A percentile compares a stretch with the other conserved stretches of the same genome.
Conservation (phyloP, 2,888 invertebrate genomes). For the Pteria penguin region DNA sequence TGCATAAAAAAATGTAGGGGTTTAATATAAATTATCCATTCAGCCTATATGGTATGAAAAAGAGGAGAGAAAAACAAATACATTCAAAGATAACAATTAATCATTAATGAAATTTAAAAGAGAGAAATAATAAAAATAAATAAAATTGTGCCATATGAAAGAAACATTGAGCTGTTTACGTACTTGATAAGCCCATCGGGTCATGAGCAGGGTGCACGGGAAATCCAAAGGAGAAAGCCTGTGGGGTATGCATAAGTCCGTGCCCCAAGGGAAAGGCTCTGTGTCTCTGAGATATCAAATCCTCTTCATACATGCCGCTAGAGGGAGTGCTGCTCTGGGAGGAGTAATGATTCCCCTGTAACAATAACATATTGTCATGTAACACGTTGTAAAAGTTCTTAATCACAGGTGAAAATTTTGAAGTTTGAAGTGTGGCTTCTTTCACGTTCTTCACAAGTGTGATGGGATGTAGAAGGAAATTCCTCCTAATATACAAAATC, state of each 20-base stretch:
- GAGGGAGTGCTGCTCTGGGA: conserved; percentile 46
- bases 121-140: neutral
- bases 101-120: neutral
- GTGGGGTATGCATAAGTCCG: conserved; percentile 74
- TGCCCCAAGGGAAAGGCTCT: conserved; percentile 75
- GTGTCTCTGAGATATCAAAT: conserved; percentile 72
- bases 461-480: too few species aligned
- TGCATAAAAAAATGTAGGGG: too few species aligned
- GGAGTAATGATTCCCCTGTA: conserved; percentile 62
- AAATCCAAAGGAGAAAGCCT: conserved; percentile 78
- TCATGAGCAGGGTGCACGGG: conserved; percentile 77
- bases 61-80: neutral
- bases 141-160: neutral
- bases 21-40: too few species aligned
- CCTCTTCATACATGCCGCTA: conserved; percentile 75
- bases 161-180: conserved; percentile 48
- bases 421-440: conserved; percentile 14
- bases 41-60: too few species aligned
- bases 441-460: conserved; percentile 17
- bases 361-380: conserved; percentile 54
- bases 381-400: neutral
- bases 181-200: conserved; percentile 75
- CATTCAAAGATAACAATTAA: neutral
- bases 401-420: neutral
- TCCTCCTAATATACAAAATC: too few species aligned